Percentiles rank a stretch among this genome's conserved stretches.
Conservation (phyloP, 1,140 invertebrate genomes). For the fruit fly (Drosophila melanogaster) region Release_6_plus_ISO1_MT NT_037436.4:21229501-21230000, state of each 20-base stretch:
- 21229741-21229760: slow-evolving; percentile 77
- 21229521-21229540: slow-evolving; percentile 61
- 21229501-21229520: slow-evolving; percentile 75
- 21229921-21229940: too few relatives aligned
- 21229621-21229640: slow-evolving; percentile 80
- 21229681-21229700: slow-evolving; percentile 76
- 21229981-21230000: too few relatives aligned
- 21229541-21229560: neutral
- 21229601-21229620: slow-evolving; percentile 63
- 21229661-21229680: slow-evolving; percentile 79
- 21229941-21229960: too few relatives aligned
- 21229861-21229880: too few relatives aligned
- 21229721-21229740: slow-evolving; percentile 19
- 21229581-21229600: neutral
- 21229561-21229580: neutral
- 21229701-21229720: slow-evolving; percentile 62
- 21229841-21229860: slow-evolving; percentile 1
- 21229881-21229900: too few relatives aligned
- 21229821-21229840: slow-evolving; percentile 69
- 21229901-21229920: too few relatives aligned
- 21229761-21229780: slow-evolving; percentile 15
- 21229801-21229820: slow-evolving; percentile 83
- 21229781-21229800: slow-evolving; percentile 42
- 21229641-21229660: slow-evolving; percentile 81
- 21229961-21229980: too few relatives aligned